Evolutionary conservation across 2,797 vertebrate species (phyloP).

Genomic region (Channallabes apus): DNA sequence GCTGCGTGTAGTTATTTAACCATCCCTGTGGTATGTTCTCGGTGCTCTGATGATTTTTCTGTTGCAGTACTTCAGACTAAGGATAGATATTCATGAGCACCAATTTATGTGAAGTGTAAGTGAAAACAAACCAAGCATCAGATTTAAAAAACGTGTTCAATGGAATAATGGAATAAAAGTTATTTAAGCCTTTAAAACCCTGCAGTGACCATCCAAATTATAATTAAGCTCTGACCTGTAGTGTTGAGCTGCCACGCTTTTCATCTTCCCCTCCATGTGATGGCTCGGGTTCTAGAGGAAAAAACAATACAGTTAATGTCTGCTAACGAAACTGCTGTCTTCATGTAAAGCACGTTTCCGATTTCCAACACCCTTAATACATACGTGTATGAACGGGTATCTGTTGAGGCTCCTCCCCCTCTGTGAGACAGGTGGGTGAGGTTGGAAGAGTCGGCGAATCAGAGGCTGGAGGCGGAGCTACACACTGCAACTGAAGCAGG

Average conservation of each 20-base stretch:
- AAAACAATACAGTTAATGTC: background rate
- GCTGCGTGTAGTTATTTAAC: background rate
- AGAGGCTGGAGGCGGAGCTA: conserved; percentile 57
- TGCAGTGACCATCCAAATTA: background rate
- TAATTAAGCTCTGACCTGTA: conserved; percentile 40
- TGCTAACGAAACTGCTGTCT: background rate
- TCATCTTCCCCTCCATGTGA: conserved; percentile 19
- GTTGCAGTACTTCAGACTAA: background rate
- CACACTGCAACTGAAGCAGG: conserved; percentile 87
- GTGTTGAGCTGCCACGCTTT: background rate
- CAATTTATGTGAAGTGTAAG: background rate
- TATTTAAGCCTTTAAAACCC: background rate
- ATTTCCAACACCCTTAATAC: background rate
- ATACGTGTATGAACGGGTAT: background rate
- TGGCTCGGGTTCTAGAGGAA: conserved; percentile 53
- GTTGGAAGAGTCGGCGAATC: conserved; percentile 16
- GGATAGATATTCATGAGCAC: background rate
- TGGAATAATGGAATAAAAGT: too few species aligned
- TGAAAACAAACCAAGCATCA: background rate
- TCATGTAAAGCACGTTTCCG: background rate
- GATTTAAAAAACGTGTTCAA: background rate
- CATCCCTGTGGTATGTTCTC: background rate
- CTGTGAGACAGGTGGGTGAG: conserved; percentile 9
- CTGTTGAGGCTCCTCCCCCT: conserved; percentile 29
- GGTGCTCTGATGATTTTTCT: background rate